Percentiles rank a stretch among this genome's conserved stretches.
Conservation (phyloP, 2,888 invertebrate genomes). For the Dinocampus coccinellae region DNA sequence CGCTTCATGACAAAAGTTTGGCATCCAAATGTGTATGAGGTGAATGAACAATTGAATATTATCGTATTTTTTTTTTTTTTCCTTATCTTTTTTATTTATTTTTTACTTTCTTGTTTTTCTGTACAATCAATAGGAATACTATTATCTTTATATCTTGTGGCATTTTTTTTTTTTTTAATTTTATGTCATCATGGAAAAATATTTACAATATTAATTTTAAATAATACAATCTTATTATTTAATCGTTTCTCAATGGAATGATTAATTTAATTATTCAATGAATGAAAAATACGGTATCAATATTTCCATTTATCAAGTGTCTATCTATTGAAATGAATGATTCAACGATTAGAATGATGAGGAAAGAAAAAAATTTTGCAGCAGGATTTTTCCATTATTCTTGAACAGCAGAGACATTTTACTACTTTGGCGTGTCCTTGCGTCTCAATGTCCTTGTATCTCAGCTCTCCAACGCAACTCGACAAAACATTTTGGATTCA, state of each 20-base stretch:
- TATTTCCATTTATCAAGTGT: neutral
- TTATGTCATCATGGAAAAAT: neutral
- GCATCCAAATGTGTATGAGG: constrained; percentile 99
- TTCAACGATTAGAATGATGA: constrained; percentile 2
- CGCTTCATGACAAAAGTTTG: constrained; percentile 99
- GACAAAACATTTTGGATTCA: constrained; percentile 10
- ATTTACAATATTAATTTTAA: too few species aligned
- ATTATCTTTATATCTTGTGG: neutral
- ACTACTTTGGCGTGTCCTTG: constrained; percentile 6
- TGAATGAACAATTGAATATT: constrained; percentile 72
- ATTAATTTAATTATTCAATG: neutral
- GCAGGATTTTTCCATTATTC: neutral
- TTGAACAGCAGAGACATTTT: neutral
- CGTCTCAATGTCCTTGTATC: constrained; percentile 7
- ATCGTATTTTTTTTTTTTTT: constrained; percentile 49
- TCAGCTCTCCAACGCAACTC: constrained; percentile 1
- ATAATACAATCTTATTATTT: too few species aligned
- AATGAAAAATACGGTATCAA: neutral
- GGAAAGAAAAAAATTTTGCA: neutral
- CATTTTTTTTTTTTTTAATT: neutral
- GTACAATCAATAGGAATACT: neutral
- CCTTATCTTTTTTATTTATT: constrained; percentile 30
- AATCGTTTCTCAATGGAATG: too few species aligned
- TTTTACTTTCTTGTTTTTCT: constrained; percentile 29
- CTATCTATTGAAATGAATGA: neutral